Percentiles rank a stretch among this genome's conserved stretches.
phyloP scores from a whole-genome alignment of 2,888 invertebrate genomes.

The Heterodera filipjevi region DNA sequence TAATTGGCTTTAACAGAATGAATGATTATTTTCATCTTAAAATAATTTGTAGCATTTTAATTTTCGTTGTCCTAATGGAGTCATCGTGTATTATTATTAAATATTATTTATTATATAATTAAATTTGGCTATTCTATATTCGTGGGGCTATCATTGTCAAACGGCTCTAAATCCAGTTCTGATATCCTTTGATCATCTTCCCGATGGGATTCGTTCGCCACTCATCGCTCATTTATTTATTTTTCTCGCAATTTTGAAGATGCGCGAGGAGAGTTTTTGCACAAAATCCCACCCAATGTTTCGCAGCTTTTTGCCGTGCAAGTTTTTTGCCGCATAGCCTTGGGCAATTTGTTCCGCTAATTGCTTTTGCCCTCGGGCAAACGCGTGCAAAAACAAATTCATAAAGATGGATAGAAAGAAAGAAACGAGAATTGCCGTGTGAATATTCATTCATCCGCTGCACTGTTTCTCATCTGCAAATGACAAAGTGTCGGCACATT shows the following conservation, averaged over 20 bases:
- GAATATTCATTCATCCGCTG: background rate
- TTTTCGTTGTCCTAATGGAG: too few species aligned
- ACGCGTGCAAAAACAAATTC: background rate
- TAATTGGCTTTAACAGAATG: too few species aligned
- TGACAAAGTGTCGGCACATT: background rate
- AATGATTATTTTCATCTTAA: too few species aligned
- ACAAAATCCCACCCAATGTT: background rate
- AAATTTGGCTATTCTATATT: too few species aligned
- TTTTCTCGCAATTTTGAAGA: background rate
- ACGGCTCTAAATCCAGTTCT: background rate
- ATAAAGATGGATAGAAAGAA: background rate
- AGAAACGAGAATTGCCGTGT: background rate
- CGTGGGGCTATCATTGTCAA: too few species aligned
- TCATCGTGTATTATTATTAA: too few species aligned
- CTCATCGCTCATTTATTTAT: background rate
- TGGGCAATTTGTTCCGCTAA: conserved; percentile 4
- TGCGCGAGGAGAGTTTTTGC: background rate
- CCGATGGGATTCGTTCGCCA: background rate
- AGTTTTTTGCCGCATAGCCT: background rate
- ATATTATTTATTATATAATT: too few species aligned
- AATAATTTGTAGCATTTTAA: too few species aligned
- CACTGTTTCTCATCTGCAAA: background rate
- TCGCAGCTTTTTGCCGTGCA: background rate
- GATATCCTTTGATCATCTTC: background rate
- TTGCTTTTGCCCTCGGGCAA: background rate